Evolutionary conservation across 2,113 vertebrate genomes (phyloP).

Genomic region (Oryzias celebensis): DNA sequence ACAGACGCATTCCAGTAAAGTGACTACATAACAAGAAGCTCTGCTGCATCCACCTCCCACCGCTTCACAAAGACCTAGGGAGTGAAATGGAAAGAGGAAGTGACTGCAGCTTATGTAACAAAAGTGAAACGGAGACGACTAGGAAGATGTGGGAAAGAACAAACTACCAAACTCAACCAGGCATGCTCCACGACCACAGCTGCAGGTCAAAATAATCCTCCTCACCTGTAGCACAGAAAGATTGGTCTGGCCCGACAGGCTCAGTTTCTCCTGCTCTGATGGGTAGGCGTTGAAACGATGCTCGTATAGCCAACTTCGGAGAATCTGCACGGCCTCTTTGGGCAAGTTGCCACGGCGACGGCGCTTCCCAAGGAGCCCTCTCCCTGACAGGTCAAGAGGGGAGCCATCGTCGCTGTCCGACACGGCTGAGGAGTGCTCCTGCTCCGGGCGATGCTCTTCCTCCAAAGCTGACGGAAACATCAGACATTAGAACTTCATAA

Average conservation of each 20-base stretch:
- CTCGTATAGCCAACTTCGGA: constrained; percentile 92
- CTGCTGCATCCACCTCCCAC: constrained; percentile 47
- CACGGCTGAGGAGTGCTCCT: constrained; percentile 80
- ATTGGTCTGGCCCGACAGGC: constrained; percentile 88
- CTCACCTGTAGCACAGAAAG: constrained; percentile 94
- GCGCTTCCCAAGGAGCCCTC: constrained; percentile 80
- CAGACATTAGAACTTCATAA: background rate
- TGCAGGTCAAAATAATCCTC: no score
- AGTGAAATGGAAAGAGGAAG: constrained; percentile 38
- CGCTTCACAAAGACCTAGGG: constrained; percentile 29
- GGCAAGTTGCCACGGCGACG: constrained; percentile 94
- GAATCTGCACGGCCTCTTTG: constrained; percentile 93
- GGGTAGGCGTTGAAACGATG: constrained; percentile 97
- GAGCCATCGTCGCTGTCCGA: constrained; percentile 91
- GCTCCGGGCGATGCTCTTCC: constrained; percentile 64
- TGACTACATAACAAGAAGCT: constrained; percentile 60
- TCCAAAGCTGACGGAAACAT: constrained; percentile 58
- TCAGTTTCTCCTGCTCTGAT: constrained; percentile 93
- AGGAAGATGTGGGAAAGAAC: background rate
- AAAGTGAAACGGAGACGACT: constrained; percentile 33
- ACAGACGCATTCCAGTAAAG: constrained; percentile 69
- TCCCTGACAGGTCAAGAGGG: constrained; percentile 81
- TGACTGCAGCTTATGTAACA: constrained; percentile 29
- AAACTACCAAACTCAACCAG: background rate
- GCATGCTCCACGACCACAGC: no score